These are phyloP conservation scores for Leuciscus waleckii DNA, from an alignment of 2,797 vertebrate genomes.

Conservation along the genomic window DNA sequence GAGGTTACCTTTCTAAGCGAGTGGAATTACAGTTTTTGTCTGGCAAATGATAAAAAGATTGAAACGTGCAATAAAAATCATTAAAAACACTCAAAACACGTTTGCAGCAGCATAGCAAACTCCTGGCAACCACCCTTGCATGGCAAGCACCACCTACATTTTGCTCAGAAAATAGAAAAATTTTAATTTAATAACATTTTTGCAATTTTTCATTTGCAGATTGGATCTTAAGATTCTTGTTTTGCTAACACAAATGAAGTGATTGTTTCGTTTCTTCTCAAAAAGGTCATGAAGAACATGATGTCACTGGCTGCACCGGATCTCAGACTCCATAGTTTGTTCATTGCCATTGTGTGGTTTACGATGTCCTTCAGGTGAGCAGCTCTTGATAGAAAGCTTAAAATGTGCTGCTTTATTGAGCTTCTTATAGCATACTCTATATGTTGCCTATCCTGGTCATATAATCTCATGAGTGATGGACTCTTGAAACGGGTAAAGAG, in stretches of 20 bases:
- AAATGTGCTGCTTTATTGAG: neutral
- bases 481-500: neutral
- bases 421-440: neutral
- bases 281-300: slow-evolving; percentile 91
- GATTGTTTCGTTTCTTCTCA: slow-evolving; percentile 32
- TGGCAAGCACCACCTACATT: neutral
- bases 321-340: slow-evolving; percentile 88
- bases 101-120: too few species aligned
- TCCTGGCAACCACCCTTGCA: neutral
- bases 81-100: too few species aligned
- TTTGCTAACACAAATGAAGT: neutral
- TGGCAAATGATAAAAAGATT: neutral
- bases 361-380: slow-evolving; percentile 94
- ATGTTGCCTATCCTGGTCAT: neutral
- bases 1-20: neutral
- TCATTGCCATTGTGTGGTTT: slow-evolving; percentile 96
- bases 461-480: neutral
- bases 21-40: neutral
- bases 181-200: neutral
- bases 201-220: neutral
- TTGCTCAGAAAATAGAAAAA: neutral
- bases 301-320: slow-evolving; percentile 90
- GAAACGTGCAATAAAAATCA: neutral
- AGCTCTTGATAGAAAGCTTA: neutral
- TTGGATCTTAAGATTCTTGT: neutral